A percentile compares a stretch with the other conserved stretches of the same genome.
Conservation (phyloP, 2,797 vertebrate species). For the Cygnus olor region DNA sequence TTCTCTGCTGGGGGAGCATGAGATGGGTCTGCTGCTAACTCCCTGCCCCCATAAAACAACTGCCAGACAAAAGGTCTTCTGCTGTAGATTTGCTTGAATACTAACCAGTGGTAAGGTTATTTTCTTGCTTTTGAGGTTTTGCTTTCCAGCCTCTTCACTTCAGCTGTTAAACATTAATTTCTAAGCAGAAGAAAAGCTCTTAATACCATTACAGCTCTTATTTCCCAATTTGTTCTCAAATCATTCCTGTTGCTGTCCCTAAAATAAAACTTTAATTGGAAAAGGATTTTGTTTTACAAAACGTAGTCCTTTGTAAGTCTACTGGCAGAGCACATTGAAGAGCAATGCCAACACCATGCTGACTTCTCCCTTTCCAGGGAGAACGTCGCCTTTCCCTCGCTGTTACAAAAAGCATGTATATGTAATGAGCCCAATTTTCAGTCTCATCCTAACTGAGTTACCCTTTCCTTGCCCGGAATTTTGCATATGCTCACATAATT, state of each 20-base stretch:
- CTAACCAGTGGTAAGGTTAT: not conserved
- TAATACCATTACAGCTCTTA: not conserved
- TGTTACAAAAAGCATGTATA: not conserved
- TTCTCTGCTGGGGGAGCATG: not conserved
- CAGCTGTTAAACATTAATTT: slow-evolving; percentile 3
- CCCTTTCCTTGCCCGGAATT: slow-evolving; percentile 33
- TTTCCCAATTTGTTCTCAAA: slow-evolving; percentile 25
- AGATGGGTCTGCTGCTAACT: not conserved
- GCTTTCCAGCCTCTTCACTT: slow-evolving; percentile 1
- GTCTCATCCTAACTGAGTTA: slow-evolving; percentile 37
- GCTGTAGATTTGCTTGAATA: not conserved
- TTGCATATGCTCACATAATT: slow-evolving; percentile 62
- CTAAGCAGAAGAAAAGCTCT: slow-evolving; percentile 2
- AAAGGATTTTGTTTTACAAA: not conserved
- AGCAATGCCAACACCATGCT: not conserved
- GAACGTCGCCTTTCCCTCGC: not conserved
- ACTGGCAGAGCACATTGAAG: not conserved
- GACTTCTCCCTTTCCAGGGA: slow-evolving; percentile 10
- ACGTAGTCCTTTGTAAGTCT: not conserved
- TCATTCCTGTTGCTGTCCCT: not conserved
- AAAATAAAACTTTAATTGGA: slow-evolving; percentile 21
- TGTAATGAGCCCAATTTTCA: slow-evolving; percentile 10
- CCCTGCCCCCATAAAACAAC: not conserved
- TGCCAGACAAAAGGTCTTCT: not conserved
- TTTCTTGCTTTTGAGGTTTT: slow-evolving; percentile 18